phyloP scores from a whole-genome alignment of 53 echinoderm and acorn worm genomes.

The Apostichopus leukothele region DNA sequence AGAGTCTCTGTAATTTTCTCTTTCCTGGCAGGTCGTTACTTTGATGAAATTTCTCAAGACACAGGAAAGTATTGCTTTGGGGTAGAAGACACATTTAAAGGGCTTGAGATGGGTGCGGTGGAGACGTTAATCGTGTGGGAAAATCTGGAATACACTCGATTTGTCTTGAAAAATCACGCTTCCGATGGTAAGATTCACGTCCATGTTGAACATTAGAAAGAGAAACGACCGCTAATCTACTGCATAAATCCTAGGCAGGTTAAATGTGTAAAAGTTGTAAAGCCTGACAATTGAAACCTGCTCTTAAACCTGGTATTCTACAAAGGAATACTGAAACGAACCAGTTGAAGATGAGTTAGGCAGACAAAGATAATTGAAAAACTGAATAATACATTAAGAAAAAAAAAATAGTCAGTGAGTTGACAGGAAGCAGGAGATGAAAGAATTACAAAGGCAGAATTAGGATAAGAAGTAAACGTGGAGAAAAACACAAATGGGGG shows the following conservation, averaged over 20 bases:
- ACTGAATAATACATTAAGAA: too few species aligned
- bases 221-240: background rate
- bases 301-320: too few species aligned
- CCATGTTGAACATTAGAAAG: background rate
- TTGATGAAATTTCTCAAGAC: conserved; percentile 99
- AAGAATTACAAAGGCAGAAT: too few species aligned
- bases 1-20: background rate
- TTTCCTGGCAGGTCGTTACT: conserved; percentile 79
- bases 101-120: conserved; percentile 97
- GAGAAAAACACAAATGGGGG: too few species aligned
- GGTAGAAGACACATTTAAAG: conserved; percentile 94
- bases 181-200: conserved; percentile 75
- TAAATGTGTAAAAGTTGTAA: too few species aligned
- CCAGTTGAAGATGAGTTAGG: too few species aligned
- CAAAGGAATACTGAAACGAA: too few species aligned
- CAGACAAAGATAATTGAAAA: too few species aligned
- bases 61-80: conserved; percentile 99
- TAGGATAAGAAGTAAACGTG: too few species aligned
- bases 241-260: background rate
- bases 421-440: too few species aligned
- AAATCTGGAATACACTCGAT: conserved; percentile 88
- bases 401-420: too few species aligned
- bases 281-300: too few species aligned
- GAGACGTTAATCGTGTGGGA: conserved; percentile 99
- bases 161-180: conserved; percentile 87